phyloP scores from a whole-genome alignment of 1,140 invertebrate species.

The Metopolophium dirhodum region DNA sequence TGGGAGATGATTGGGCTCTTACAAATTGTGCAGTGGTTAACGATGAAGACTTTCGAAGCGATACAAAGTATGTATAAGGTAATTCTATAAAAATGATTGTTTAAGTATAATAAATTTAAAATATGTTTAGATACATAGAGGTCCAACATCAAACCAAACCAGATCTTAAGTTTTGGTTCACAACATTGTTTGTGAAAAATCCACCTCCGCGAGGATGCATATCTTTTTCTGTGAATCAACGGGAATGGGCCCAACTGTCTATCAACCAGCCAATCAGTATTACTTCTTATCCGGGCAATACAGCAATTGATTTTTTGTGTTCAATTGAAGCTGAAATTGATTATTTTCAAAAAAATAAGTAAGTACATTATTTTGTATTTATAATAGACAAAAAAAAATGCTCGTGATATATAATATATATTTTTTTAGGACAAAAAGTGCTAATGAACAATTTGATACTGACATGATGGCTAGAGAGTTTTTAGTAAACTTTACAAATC shows the following conservation, averaged over 20 bases:
- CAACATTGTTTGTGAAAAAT: neutral
- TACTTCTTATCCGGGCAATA: conserved; percentile 24
- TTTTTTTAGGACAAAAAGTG: neutral
- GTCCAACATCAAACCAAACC: conserved; percentile 29
- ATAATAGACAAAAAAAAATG: neutral
- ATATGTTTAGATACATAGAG: conserved; percentile 48
- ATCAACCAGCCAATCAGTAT: conserved; percentile 47
- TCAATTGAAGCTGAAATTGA: conserved; percentile 40
- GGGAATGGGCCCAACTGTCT: conserved; percentile 46
- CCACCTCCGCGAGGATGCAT: conserved; percentile 39
- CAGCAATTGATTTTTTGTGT: neutral
- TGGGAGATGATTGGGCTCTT: conserved; percentile 35
- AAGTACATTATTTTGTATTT: neutral
- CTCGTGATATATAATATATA: neutral
- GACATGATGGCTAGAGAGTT: conserved; percentile 54
- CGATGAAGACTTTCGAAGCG: conserved; percentile 18
- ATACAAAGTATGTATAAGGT: conserved; percentile 33
- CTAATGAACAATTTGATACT: conserved; percentile 49
- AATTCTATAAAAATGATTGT: neutral
- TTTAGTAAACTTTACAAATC: conserved; percentile 27
- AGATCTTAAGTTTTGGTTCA: conserved; percentile 47
- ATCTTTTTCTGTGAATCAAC: conserved; percentile 44
- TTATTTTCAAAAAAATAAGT: conserved; percentile 37
- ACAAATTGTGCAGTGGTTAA: conserved; percentile 44
- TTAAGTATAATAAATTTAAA: neutral